Evolutionary conservation across 2,888 invertebrate genomes (phyloP), one percentile per base, ranked within the genome.

Genomic region (Apotomis betuletana): DNA sequence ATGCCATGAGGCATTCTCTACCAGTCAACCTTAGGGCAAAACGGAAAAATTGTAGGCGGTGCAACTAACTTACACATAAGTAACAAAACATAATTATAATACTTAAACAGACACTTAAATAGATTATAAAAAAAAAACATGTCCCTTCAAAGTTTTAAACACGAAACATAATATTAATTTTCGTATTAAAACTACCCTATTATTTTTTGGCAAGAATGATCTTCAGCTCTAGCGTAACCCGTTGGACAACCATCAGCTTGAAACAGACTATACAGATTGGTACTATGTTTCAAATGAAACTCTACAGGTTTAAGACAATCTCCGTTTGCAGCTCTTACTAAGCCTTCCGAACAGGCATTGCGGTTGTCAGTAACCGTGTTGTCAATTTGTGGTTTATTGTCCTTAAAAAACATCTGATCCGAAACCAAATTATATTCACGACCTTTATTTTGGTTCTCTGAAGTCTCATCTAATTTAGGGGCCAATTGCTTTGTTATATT

Each of bases 201-300:
- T 41, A 64, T 41, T 49, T 58, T 58, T n/a, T 67, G 71, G 36
- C 71, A 71, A n/a, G 57, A 51, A 2, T 61, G 57, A 58, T 71
- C 71, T 2, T 51, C 1, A 13, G 67, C 71, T 62, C 71, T 57
- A 0, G 46, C 57, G 3, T 55, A 52, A 4, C 71, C 71, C 0
- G 38, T 51, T 3, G 61, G 41, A 57, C 71, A 71, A 10, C 12
- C 51, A 36, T n/a, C 71, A 10, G 55, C 65, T 57, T 27, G 27
- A 12, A 65, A 65, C 27, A 65, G 6, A 57, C 44, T 44, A 36
- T 55, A 57, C 15, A 52, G 41, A 10, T 49, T 6, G 27, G 27
- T 27, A 27, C 27, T 27, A 27, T 52, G 49, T 13, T 10, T 44
- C 0, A 67, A 38, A 44, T 67, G 38, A n/a, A 61, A 61, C 12